phyloP scores from a whole-genome alignment of 2,888 invertebrate species.

The Drosophila robusta region DNA sequence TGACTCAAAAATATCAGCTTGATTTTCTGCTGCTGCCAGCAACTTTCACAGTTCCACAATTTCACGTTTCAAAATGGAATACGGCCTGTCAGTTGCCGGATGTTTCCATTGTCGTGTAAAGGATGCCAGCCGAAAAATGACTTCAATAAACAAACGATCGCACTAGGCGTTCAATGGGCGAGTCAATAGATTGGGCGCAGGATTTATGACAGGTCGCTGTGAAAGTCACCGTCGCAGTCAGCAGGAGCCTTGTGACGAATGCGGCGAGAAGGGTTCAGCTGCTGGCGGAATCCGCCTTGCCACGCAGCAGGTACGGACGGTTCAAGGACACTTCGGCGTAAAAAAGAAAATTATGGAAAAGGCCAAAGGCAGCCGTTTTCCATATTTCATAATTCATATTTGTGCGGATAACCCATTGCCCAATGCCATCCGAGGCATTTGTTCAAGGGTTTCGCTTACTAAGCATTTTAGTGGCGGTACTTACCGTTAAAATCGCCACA shows the following conservation, averaged over 20 bases:
- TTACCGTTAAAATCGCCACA: constrained; percentile 96
- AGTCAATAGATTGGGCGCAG: constrained; percentile 12
- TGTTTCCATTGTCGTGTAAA: constrained; percentile 37
- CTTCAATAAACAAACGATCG: constrained; percentile 55
- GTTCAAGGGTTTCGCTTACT: constrained; percentile 47
- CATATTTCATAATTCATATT: constrained; percentile 60
- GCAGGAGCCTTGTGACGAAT: constrained; percentile 66
- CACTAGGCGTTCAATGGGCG: constrained; percentile 12
- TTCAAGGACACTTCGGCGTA: constrained; percentile 62
- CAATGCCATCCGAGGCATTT: constrained; percentile 69
- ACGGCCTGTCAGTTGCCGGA: constrained; percentile 30
- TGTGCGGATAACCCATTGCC: constrained; percentile 65
- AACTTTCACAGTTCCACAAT: constrained; percentile 57
- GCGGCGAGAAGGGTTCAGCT: constrained; percentile 64
- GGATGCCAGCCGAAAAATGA: constrained; percentile 40
- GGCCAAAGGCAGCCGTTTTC: constrained; percentile 8
- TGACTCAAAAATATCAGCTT: constrained; percentile 31
- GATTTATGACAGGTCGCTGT: constrained; percentile 65
- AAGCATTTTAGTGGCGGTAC: constrained; percentile 81
- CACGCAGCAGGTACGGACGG: constrained; percentile 55
- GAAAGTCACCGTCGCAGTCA: constrained; percentile 34
- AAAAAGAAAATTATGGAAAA: constrained; percentile 39
- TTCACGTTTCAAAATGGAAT: constrained; percentile 6
- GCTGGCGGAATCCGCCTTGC: background rate
- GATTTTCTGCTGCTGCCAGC: constrained; percentile 25